Evolutionary conservation across 2,888 invertebrate species (phyloP).

Genomic region (Crepidodera aurea): DNA sequence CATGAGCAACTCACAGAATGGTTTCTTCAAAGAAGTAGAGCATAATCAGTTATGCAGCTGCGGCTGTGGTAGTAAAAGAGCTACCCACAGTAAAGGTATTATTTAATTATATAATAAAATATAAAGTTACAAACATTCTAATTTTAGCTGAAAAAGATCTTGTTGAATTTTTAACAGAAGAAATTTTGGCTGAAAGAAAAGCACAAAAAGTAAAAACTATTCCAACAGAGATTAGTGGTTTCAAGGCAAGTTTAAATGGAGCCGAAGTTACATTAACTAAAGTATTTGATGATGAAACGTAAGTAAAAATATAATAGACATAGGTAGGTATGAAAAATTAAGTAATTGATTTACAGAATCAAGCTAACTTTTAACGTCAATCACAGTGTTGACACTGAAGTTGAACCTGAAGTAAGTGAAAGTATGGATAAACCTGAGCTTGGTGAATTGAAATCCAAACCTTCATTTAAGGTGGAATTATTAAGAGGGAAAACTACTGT

Average conservation of each 20-base stretch:
- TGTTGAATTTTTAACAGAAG: conserved; percentile 90
- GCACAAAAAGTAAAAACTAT: conserved; percentile 78
- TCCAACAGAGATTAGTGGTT: conserved; percentile 82
- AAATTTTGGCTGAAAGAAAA: conserved; percentile 91
- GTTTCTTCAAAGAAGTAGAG: conserved; percentile 60
- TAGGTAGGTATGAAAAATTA: no score
- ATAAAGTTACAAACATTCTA: neutral
- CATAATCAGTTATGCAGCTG: conserved; percentile 73
- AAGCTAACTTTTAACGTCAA: conserved; percentile 90
- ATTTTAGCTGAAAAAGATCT: conserved; percentile 82
- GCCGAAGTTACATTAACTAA: conserved; percentile 87
- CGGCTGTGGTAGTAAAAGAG: conserved; percentile 67
- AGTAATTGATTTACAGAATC: no score
- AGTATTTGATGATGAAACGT: conserved; percentile 75
- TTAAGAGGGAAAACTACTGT: conserved; percentile 79
- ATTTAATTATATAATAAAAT: neutral
- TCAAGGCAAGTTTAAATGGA: conserved; percentile 79
- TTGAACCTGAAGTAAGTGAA: conserved; percentile 71
- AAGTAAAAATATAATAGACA: conserved; percentile 53
- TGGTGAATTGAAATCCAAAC: conserved; percentile 88
- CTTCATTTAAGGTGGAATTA: conserved; percentile 90
- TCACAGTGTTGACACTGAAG: conserved; percentile 89
- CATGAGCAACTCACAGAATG: conserved; percentile 66
- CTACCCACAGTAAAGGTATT: conserved; percentile 76
- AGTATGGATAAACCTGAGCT: conserved; percentile 75